phyloP scores from a whole-genome alignment of 2,113 vertebrate genomes.

The Thamnophis sirtalis region DNA sequence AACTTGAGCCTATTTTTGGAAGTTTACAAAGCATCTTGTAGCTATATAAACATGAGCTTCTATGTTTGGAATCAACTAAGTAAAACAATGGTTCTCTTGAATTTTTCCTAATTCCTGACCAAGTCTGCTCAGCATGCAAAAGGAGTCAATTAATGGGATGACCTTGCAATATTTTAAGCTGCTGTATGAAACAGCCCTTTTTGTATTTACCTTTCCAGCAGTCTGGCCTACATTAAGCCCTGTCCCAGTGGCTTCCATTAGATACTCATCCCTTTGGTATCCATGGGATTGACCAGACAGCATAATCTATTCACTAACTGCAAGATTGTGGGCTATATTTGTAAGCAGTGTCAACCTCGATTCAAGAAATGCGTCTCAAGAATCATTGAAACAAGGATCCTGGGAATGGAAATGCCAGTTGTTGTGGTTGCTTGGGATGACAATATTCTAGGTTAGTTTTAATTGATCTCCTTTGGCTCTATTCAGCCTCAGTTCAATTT shows the following conservation, averaged over 20 bases:
- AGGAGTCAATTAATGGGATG: not conserved
- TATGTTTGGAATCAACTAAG: conserved; percentile 17
- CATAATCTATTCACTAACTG: not conserved
- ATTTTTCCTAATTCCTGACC: not conserved
- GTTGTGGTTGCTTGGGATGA: not conserved
- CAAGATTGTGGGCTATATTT: not conserved
- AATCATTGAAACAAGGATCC: not conserved
- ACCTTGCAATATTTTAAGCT: not conserved
- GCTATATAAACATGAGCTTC: conserved; percentile 16
- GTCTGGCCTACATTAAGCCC: not conserved
- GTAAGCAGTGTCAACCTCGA: not conserved
- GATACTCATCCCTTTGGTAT: not conserved
- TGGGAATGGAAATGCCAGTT: not conserved
- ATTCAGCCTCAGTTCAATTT: not conserved
- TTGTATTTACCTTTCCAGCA: not conserved
- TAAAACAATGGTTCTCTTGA: conserved; percentile 13
- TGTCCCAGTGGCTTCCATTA: not conserved
- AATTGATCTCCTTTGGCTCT: not conserved
- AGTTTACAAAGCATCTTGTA: conserved; percentile 11
- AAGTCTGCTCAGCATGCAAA: not conserved
- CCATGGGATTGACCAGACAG: not conserved
- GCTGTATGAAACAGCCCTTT: not conserved
- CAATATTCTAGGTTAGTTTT: not conserved
- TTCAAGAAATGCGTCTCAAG: not conserved
- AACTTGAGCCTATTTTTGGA: conserved; percentile 15